Conservation (phyloP, 1,140 invertebrate species). For the Centruroides sculpturatus region DNA sequence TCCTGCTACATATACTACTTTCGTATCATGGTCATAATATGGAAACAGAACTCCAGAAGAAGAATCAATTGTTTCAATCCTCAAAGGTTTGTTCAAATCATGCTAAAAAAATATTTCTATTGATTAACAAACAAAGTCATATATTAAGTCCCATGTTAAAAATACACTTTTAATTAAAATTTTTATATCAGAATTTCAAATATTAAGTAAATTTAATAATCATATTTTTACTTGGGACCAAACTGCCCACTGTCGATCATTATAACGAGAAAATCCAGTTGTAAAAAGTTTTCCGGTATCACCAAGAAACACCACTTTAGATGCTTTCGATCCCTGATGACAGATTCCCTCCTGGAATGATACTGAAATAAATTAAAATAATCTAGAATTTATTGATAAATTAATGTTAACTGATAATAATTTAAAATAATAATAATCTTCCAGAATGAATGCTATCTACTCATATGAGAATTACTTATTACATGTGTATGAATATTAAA, state of each 20-base stretch:
- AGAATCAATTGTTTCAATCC: slow-evolving; percentile 70
- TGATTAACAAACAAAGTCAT: too few relatives aligned
- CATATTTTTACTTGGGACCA: slow-evolving; percentile 52
- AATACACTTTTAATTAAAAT: not conserved
- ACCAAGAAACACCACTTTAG: slow-evolving; percentile 75
- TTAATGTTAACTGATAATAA: too few relatives aligned
- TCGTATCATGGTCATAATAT: slow-evolving; percentile 82
- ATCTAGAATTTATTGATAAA: not conserved
- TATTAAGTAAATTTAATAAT: not conserved
- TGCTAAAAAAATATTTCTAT: slow-evolving; percentile 28
- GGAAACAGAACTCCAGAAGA: slow-evolving; percentile 86
- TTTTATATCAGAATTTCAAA: too few relatives aligned
- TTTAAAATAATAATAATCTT: too few relatives aligned
- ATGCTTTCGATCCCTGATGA: slow-evolving; percentile 63
- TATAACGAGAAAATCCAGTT: slow-evolving; percentile 78
- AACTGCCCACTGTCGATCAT: slow-evolving; percentile 73
- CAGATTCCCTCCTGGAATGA: slow-evolving; percentile 56
- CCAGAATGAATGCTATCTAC: too few relatives aligned
- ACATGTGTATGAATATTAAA: too few relatives aligned
- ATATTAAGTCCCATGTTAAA: not conserved
- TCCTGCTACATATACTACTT: slow-evolving; percentile 64
- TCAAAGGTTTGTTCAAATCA: slow-evolving; percentile 55
- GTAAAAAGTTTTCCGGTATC: slow-evolving; percentile 59
- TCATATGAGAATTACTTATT: too few relatives aligned
- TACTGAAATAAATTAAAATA: slow-evolving; percentile 4